Conservation (phyloP, 2,888 invertebrate species). For the Chironomus tentans region DNA sequence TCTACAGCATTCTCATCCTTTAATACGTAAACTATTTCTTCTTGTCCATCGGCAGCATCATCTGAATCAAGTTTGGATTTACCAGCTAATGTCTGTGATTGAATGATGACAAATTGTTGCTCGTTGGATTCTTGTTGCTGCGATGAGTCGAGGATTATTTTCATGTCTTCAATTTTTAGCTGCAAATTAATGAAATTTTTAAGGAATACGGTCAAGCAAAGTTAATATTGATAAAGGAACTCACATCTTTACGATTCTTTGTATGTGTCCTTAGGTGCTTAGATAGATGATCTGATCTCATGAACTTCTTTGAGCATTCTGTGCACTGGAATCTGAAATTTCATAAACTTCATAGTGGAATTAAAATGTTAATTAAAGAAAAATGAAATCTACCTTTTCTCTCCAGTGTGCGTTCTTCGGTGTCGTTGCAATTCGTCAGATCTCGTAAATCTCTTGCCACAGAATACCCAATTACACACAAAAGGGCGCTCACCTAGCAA, state of each 20-base stretch:
- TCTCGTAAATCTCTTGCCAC: constrained; percentile 47
- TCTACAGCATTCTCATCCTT: constrained; percentile 15
- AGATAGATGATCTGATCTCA: constrained; percentile 84
- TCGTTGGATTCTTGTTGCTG: background rate
- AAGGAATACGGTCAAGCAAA: background rate
- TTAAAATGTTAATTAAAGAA: too few species aligned
- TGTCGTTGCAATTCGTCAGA: constrained; percentile 71
- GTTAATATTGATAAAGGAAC: background rate
- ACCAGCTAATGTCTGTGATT: constrained; percentile 16
- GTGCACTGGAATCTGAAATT: constrained; percentile 65
- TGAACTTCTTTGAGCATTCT: constrained; percentile 82
- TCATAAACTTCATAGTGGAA: too few species aligned
- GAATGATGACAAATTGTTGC: constrained; percentile 21
- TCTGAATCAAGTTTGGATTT: constrained; percentile 5
- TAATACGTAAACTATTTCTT: constrained; percentile 17
- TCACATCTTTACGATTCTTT: constrained; percentile 25
- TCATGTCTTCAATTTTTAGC: constrained; percentile 25
- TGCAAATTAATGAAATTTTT: background rate
- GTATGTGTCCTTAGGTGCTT: constrained; percentile 50
- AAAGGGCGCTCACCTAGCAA: constrained; percentile 73
- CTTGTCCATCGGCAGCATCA: constrained; percentile 2
- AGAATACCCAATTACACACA: constrained; percentile 76
- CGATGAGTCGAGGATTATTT: constrained; percentile 15
- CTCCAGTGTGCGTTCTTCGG: constrained; percentile 83
- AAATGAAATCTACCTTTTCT: constrained; percentile 48